phyloP scores from a whole-genome alignment of 2,888 invertebrate species.

The Acrobasis repandana region DNA sequence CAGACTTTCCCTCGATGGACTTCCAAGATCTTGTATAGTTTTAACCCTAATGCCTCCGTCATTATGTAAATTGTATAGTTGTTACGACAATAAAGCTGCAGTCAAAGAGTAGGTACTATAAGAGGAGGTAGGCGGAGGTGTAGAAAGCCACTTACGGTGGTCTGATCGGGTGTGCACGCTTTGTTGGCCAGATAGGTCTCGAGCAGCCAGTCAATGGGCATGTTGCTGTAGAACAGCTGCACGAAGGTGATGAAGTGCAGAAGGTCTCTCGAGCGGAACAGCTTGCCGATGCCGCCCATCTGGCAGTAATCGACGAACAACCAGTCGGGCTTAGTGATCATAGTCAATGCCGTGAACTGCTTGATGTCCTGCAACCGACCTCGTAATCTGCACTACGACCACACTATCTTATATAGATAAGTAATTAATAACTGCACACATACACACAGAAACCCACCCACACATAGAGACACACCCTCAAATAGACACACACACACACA shows the following conservation, averaged over 20 bases:
- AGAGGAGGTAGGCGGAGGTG: too few species aligned
- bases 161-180: conserved; percentile 92
- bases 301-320: conserved; percentile 96
- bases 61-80: too few species aligned
- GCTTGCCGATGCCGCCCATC: conserved; percentile 97
- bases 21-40: too few species aligned
- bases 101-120: too few species aligned
- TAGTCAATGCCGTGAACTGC: conserved; percentile 44
- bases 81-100: too few species aligned
- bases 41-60: too few species aligned
- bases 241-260: conserved; percentile 95
- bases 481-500: too few species aligned
- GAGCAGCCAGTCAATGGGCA: conserved; percentile 98
- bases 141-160: conserved; percentile 79
- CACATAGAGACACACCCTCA: too few species aligned
- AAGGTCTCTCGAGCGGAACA: conserved; percentile 94
- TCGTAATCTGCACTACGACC: background rate
- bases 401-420: too few species aligned
- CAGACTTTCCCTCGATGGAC: too few species aligned
- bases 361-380: conserved; percentile 57
- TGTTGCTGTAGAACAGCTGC: conserved; percentile 96
- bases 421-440: too few species aligned
- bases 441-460: too few species aligned
- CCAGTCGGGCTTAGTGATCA: conserved; percentile 86
- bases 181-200: conserved; percentile 94